Evolutionary conservation across 2,797 vertebrate species (phyloP).

Genomic region (Argentina silus): DNA sequence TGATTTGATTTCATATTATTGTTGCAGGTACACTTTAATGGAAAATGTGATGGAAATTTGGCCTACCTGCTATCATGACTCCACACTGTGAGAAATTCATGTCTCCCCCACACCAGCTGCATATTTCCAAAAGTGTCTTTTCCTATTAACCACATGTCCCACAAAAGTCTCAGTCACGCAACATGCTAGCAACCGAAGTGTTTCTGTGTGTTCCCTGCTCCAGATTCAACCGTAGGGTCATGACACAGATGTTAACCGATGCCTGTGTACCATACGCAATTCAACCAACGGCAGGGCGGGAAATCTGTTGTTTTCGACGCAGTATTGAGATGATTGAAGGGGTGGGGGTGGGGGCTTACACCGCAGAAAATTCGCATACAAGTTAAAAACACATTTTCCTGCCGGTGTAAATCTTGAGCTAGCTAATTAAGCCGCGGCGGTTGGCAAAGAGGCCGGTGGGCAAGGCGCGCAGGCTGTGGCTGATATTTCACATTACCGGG

Average conservation of each 20-base stretch:
- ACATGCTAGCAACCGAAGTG: constrained; percentile 38
- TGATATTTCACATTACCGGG: background rate
- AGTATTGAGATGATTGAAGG: constrained; percentile 9
- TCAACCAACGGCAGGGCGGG: constrained; percentile 59
- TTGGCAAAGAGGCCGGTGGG: constrained; percentile 48
- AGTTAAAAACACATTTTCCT: constrained; percentile 70
- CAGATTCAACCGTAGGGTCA: constrained; percentile 54
- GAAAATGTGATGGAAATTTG: constrained; percentile 1
- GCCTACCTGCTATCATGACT: constrained; percentile 1
- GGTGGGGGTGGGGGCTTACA: constrained; percentile 25
- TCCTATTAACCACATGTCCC: background rate
- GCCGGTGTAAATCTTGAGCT: constrained; percentile 67
- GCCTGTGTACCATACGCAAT: constrained; percentile 69
- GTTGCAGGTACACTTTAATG: background rate
- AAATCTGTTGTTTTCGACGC: constrained; percentile 55
- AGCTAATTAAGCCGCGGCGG: constrained; percentile 75
- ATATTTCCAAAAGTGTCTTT: constrained; percentile 9
- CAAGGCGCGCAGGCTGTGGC: background rate
- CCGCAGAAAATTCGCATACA: constrained; percentile 52
- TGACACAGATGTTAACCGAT: constrained; percentile 51
- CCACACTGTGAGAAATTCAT: constrained; percentile 10
- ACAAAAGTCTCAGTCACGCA: constrained; percentile 43
- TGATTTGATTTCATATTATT: background rate
- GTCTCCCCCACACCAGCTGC: background rate
- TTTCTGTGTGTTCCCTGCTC: constrained; percentile 70